Evolutionary conservation across 2,888 invertebrate species (phyloP), one percentile per base, ranked within the genome.

Genomic region (Leptopterna dolabrata): DNA sequence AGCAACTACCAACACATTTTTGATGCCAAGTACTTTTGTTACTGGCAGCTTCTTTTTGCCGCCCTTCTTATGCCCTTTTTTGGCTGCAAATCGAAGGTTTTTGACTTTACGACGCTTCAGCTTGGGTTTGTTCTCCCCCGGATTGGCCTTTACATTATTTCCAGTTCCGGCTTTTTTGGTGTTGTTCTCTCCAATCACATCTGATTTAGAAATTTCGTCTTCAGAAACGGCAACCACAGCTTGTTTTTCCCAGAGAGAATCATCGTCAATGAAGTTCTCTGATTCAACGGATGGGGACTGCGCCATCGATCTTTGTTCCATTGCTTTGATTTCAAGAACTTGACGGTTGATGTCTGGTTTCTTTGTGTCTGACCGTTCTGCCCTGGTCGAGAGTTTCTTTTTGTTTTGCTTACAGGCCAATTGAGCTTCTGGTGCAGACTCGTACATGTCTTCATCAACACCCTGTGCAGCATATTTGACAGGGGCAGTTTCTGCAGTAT

Each of bases 401-500:
- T 78, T 45, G 14, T 7, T 29, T 51, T 30, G 29, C 29, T n/a
- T n/a, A 27, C 29, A 13, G 13, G 47, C 47, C 13, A 36, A 51
- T 16, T 16, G 55, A 29, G 30, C 16, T 83, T 83, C 83, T 13
- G 70, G 83, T 36, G 83, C 63, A 0, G 83, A 70, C 41, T 83
- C 83, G 70, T 83, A 70, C 41, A 19, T 70, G n/a, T 47, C 45
- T 24, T 73, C 76, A 19, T 83, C 83, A 3, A 14, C 9, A 45
- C 4, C 36, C 36, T 36, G 36, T 7, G 41, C 29, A 51, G 63
- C 19, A 14, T 11, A 14, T 30, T 86, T 70, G 16, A 24, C 76
- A 30, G 71, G n/a, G 83, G 73, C 71, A n/a, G n/a, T 73, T 76
- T 90, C 85, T 78, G 76, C 76, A 24, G 45, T 86, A 55, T 89